These are phyloP conservation scores for Marmota flaviventris DNA, from an alignment of 2,113 vertebrate genomes.

Conservation along the genomic window DNA sequence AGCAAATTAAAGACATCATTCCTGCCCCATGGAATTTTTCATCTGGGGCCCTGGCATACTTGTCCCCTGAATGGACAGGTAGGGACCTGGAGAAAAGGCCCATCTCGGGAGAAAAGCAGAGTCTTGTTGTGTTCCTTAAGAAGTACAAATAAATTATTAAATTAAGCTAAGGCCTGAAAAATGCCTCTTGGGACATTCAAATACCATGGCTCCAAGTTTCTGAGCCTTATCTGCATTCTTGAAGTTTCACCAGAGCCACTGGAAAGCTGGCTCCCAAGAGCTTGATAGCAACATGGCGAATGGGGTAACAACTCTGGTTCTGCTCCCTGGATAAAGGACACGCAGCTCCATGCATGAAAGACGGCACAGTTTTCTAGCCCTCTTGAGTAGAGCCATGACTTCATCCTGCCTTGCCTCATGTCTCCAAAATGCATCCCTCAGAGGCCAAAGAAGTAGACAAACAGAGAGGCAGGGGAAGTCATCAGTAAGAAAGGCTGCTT, in stretches of 20 bases:
- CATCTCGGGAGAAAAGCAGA: background rate
- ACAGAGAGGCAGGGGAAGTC: conserved; percentile 69
- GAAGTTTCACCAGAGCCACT: conserved; percentile 69
- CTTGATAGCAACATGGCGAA: conserved; percentile 37
- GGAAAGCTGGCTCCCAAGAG: conserved; percentile 64
- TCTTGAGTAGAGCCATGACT: conserved; percentile 79
- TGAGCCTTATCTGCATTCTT: conserved; percentile 82
- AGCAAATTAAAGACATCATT: background rate
- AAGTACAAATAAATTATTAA: conserved; percentile 74
- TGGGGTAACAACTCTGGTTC: conserved; percentile 74
- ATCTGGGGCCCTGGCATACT: background rate
- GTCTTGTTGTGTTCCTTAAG: background rate
- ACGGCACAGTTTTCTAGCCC: conserved; percentile 72
- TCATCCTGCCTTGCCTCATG: conserved; percentile 73
- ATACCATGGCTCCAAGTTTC: conserved; percentile 77
- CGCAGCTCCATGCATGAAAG: background rate
- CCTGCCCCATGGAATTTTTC: background rate
- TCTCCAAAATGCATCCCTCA: conserved; percentile 83
- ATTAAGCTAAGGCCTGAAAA: conserved; percentile 71
- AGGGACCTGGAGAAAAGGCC: background rate
- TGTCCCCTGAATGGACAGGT: background rate
- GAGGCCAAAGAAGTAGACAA: conserved; percentile 74
- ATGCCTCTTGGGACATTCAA: conserved; percentile 61
- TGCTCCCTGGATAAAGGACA: conserved; percentile 63
- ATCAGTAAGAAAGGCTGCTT: conserved; percentile 83